Evolutionary conservation across 2,113 vertebrate species (phyloP).

Genomic region (Menura novaehollandiae): DNA sequence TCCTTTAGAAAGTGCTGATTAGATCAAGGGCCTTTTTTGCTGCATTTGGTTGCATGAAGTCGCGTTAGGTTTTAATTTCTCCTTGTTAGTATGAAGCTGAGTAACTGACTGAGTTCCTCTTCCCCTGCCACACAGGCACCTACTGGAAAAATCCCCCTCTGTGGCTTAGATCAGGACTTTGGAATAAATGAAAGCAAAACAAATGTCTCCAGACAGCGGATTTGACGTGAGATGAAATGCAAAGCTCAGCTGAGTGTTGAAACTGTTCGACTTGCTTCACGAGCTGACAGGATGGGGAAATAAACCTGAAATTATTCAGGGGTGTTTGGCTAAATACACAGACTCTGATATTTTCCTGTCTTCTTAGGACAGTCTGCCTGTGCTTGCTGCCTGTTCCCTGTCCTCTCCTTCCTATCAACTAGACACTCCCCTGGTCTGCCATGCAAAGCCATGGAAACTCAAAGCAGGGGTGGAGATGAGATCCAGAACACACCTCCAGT

Average conservation of each 20-base stretch:
- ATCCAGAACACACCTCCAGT: not conserved
- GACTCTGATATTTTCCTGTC: not conserved
- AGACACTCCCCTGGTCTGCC: not conserved
- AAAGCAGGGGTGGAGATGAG: not conserved
- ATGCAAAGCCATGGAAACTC: not conserved
- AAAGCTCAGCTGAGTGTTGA: not conserved
- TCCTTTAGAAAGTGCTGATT: conserved; percentile 59
- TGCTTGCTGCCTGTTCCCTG: not conserved
- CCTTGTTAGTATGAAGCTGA: conserved; percentile 43
- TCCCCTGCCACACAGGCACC: not conserved
- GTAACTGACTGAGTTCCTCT: not conserved
- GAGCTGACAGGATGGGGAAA: not conserved
- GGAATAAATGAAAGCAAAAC: conserved; percentile 39
- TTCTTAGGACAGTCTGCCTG: not conserved
- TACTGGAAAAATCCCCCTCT: not conserved
- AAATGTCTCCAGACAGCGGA: not conserved
- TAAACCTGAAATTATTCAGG: not conserved
- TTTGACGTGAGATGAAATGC: not conserved
- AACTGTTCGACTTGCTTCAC: not conserved
- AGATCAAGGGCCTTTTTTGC: conserved; percentile 40
- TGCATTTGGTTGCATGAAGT: conserved; percentile 31
- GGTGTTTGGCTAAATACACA: not conserved
- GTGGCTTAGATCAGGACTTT: not conserved
- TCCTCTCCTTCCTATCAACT: not conserved
- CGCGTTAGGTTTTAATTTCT: conserved; percentile 16